Base-by-base conservation (phyloP, 2,888 invertebrate species). In the Cephus spinipes region DNA sequence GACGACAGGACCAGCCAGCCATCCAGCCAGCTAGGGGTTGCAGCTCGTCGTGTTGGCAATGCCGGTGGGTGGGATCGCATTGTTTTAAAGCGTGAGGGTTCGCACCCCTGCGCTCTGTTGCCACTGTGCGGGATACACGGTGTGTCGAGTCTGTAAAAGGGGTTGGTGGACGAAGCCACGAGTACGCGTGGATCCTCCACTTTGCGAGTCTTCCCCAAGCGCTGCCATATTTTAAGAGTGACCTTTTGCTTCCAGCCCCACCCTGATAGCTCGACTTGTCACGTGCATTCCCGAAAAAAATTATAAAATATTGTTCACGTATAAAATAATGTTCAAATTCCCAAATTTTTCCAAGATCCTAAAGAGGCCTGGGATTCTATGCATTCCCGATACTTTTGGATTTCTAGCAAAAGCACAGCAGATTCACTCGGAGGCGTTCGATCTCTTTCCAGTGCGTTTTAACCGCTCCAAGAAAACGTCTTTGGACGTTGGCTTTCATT, bases 21-120 rank as follows among this genome's bases (percentile, higher is more conserved):
- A 15, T 4, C 40, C 40, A 40, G 15, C 40, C 4, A 35, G 36
- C 40, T 55, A 55, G 55, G 55, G 55, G 23, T 55, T 23, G 23
- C 55, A 55, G 55, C 55, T 55, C 23, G 40, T 15, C 69, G 69
- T 30, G 69, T 69, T 69, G 69, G 30, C 71, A 33, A 4, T 31
- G 71, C 23, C 71, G 71, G 31, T 33, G 71, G 55, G 31, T 71
- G 71, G 71, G 12, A 73, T 73, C 77, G 83, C 81, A 82, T 83
- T 83, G 83, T 83, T 83, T 82, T 77, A 83, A 82, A 77, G 79
- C 81, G 82, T 77, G 78, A 81, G 79, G 81, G 81, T 79, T 81
- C 81, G 80, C 80, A 78, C 77, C 68, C 80, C 73, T 75, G 34
- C 40, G 77, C 68, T 55, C 23, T 73, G 73, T 73, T 77, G 55